A percentile compares a stretch with the other conserved stretches of the same genome.
These are phyloP conservation scores for Trichogramma pretiosum DNA, from an alignment of 1,140 invertebrate genomes.

Conservation along the genomic window DNA sequence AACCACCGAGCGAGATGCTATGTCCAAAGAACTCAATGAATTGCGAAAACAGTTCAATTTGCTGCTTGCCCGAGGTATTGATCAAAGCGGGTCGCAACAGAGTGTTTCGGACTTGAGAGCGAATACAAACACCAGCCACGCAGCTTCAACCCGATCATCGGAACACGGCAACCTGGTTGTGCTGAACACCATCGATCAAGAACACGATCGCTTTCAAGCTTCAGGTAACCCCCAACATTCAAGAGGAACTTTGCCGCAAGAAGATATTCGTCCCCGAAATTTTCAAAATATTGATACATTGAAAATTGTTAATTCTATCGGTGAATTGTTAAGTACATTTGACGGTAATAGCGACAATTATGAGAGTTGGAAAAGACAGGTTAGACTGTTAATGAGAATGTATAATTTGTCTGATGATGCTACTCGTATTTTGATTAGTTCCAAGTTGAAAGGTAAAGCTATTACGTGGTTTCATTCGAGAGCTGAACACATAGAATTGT, in stretches of 20 bases:
- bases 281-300: no score
- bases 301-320: background rate
- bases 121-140: no score
- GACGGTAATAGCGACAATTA: background rate
- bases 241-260: no score
- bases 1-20: background rate
- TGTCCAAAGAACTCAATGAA: background rate
- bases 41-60: no score
- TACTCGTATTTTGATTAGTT: conserved; percentile 7
- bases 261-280: no score
- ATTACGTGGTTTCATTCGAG: conserved; percentile 18
- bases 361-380: background rate
- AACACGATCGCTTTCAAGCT: background rate
- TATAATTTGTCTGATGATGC: conserved; percentile 5
- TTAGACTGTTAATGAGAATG: background rate
- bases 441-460: conserved; percentile 7
- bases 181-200: conserved; percentile 1
- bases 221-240: no score
- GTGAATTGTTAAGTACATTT: conserved; percentile 1
- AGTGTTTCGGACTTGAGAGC: no score
- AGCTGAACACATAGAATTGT: conserved; percentile 8
- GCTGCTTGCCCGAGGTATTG: no score
- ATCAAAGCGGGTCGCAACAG: no score
- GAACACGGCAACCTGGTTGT: no score
- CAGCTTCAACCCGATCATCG: no score